A percentile compares a stretch with the other conserved stretches of the same genome.
These are phyloP conservation scores for Bothrops jararaca DNA, from an alignment of 2,113 vertebrate species.

Conservation along the genomic window DNA sequence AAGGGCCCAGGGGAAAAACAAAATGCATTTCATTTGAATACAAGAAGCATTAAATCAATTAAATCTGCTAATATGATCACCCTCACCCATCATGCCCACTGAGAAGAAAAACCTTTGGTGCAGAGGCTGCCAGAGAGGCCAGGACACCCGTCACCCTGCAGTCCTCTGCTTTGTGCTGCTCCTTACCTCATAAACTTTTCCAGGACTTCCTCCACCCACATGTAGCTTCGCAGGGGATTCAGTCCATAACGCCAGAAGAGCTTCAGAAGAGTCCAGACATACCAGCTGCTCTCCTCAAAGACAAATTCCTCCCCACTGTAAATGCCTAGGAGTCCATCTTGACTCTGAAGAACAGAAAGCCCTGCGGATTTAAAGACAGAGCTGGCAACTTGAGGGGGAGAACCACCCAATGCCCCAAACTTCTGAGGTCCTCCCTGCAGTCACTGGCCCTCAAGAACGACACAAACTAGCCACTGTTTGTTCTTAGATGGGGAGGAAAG, in stretches of 20 bases:
- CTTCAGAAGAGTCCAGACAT: constrained; percentile 80
- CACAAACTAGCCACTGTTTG: not conserved
- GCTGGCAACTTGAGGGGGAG: not conserved
- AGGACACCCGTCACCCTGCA: not conserved
- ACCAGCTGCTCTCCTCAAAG: constrained; percentile 92
- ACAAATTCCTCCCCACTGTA: constrained; percentile 86
- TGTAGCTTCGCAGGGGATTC: constrained; percentile 83
- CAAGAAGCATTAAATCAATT: not conserved
- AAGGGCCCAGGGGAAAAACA: not conserved
- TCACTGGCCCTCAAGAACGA: not conserved
- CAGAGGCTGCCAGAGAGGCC: not conserved
- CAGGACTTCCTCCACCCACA: constrained; percentile 90
- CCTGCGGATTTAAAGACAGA: constrained; percentile 65
- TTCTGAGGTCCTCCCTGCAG: not conserved
- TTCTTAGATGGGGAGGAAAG: too few relatives aligned
- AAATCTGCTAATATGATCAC: not conserved
- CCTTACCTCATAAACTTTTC: constrained; percentile 94
- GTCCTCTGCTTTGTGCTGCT: not conserved
- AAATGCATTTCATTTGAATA: not conserved
- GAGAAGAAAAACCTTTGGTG: not conserved
- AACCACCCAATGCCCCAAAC: not conserved
- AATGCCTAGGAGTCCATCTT: constrained; percentile 71
- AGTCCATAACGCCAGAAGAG: constrained; percentile 88
- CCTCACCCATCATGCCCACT: not conserved
- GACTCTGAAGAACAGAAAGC: constrained; percentile 54